Evolutionary conservation across 23 tunicate species (phyloP), one percentile per base, ranked within the genome.

Genomic region (Oikopleura vanhoeffeni): DNA sequence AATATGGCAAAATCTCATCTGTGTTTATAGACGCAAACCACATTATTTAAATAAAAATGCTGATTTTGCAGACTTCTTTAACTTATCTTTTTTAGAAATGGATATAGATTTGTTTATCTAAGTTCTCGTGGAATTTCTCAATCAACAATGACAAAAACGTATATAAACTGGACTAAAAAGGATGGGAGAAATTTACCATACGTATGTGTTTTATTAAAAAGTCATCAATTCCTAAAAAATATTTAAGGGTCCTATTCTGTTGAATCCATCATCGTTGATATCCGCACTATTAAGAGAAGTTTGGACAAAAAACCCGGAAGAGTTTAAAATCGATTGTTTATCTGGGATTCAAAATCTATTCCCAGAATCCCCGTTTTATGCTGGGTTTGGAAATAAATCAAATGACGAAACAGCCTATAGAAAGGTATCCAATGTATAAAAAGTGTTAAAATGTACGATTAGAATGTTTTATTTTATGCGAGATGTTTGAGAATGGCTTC

Each of bases 301-400:
- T 13, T 71, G 79, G 79, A 71, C 79, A 13, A 18, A 30, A 2
- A 71, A 71, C 32, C 79, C 79, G 4, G 79, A 71, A 71, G 79
- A 71, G 79, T 71, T 71, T 30, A 71, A 71, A 71, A 71, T 71
- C 79, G 79, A 71, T 71, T 71, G 79, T 30, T 38, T 71, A 3
- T 13, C 79, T 32, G 79, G 79, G 4, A 71, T 71, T 2, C 3
- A 4, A 24, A 71, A 71, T 38, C 35, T 71, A 28, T 71, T 71
- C 38, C 79, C 79, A 2, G 36, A 18, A 38, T 13, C 38, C 3
- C 79, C 79, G 38, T 71, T 71, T 38, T 71, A 71, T 30, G 79
- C 79, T 38, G 79, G 79, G n/a, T n/a, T n/a, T n/a, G n/a, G n/a
- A n/a, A n/a, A n/a, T n/a, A n/a, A n/a, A n/a, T n/a, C n/a, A n/a